These are phyloP conservation scores for Candoia aspera DNA, from an alignment of 2,113 vertebrate species.

Conservation along the genomic window DNA sequence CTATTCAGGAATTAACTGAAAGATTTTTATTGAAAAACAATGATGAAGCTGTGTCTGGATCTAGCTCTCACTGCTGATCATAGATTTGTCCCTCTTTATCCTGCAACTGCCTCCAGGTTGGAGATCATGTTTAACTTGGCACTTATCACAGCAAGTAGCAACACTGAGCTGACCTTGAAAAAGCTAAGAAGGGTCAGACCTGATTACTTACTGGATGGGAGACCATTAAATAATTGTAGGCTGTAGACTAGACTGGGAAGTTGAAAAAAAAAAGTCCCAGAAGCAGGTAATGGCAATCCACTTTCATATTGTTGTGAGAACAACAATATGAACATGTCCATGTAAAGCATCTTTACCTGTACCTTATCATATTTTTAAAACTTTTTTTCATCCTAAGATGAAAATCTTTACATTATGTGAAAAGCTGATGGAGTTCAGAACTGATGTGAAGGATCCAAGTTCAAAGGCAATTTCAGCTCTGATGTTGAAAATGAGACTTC, in stretches of 20 bases:
- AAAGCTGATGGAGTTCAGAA: slow-evolving; percentile 1
- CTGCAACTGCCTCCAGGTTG: not conserved
- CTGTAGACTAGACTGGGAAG: too few relatives aligned
- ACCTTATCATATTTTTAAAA: not conserved
- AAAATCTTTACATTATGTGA: not conserved
- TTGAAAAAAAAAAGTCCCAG: too few relatives aligned
- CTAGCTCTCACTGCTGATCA: not conserved
- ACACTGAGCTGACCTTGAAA: not conserved
- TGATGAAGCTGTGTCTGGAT: not conserved
- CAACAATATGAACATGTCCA: too few relatives aligned
- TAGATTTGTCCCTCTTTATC: not conserved
- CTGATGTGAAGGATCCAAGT: not conserved
- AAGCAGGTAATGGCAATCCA: too few relatives aligned
- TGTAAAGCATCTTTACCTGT: not conserved
- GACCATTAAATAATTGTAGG: not conserved
- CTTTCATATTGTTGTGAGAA: too few relatives aligned
- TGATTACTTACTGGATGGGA: not conserved
- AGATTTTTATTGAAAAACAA: not conserved
- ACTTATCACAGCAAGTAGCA: not conserved
- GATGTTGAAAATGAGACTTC: not conserved
- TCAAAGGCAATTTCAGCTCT: not conserved
- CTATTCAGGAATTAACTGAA: not conserved
- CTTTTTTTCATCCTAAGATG: not conserved
- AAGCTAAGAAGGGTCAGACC: not conserved
- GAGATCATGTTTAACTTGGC: not conserved